phyloP scores from a whole-genome alignment of 2,888 invertebrate genomes.

The Hecatera dysodea region DNA sequence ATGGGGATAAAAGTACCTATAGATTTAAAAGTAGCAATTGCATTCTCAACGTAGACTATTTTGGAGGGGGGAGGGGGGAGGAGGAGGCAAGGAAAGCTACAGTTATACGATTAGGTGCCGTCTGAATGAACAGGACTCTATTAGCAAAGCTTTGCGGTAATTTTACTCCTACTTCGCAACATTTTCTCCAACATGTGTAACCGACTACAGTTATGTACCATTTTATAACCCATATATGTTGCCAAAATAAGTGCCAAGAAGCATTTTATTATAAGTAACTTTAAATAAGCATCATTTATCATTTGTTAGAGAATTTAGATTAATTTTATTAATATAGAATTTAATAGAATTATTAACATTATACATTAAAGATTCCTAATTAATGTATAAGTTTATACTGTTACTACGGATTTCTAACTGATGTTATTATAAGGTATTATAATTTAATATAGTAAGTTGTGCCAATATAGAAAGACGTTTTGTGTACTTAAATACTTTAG shows the following conservation, averaged over 20 bases:
- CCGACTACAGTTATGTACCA: background rate
- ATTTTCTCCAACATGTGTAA: background rate
- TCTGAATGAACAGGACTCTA: background rate
- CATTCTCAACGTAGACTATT: background rate
- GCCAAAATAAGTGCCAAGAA: slow-evolving; percentile 67
- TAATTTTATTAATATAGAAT: slow-evolving; percentile 64
- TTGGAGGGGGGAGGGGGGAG: no score
- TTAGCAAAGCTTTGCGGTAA: background rate
- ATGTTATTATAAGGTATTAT: slow-evolving; percentile 67
- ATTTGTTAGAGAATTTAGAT: slow-evolving; percentile 63
- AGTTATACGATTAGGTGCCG: background rate
- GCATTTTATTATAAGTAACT: slow-evolving; percentile 41
- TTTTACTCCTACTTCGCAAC: background rate
- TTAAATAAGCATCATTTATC: slow-evolving; percentile 51
- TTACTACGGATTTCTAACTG: slow-evolving; percentile 63
- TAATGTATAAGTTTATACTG: slow-evolving; percentile 65
- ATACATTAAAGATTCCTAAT: slow-evolving; percentile 65
- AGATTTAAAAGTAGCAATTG: background rate
- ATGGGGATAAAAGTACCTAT: background rate
- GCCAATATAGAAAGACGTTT: slow-evolving; percentile 60
- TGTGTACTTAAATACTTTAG: slow-evolving; percentile 56
- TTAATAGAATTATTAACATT: slow-evolving; percentile 60
- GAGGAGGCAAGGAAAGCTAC: background rate
- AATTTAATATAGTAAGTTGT: slow-evolving; percentile 63
- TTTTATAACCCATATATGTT: background rate